Base-by-base conservation (phyloP, 2,113 vertebrate genomes). In the Mustela lutreola region DNA sequence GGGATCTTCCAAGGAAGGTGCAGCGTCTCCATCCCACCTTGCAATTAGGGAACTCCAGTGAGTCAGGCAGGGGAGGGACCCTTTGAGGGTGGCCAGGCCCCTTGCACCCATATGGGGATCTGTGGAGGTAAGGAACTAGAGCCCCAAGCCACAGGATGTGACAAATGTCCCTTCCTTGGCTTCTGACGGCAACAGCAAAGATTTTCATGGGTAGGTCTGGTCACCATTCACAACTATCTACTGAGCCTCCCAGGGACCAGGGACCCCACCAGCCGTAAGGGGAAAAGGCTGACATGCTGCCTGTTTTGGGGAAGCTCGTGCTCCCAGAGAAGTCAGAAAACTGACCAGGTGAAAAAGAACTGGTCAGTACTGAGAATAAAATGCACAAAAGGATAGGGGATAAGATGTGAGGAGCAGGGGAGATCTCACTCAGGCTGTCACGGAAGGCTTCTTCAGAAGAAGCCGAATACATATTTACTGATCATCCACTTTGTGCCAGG, bases 381-480 rank as follows among this genome's bases (percentile, higher is more conserved):
- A 50, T 0, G 28, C 82, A 73, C 0, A n/a, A 16, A 26, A 26
- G 2, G 7, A 16, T 0, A 1, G 36, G 31, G 36, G 39, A 5
- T 11, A 36, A 39, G 48, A 5, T 0, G 42, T 8, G 16, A 31
- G 63, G 12, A 78, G 22, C 58, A 60, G 48, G 73, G 19, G 33
- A 31, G 42, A 42, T 7, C 0, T 5, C 21, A 26, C n/a, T 24
- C 11, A 14, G 11, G 18, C 3, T 50, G 28, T 28, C 48, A 36
- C 7, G 18, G 70, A 73, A 94, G 75, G 3, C 14, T 58, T 82
- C 42, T 65, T 39, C 28, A 10, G 24, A 48, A 39, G 50, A 85
- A 0, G 16, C 16, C 8, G 12, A 70, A 19, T 9, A 56, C 31
- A 50, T 36, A 39, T 4, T 3, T 42, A 75, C 3, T 24, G 36